Percentiles rank a stretch among this genome's conserved stretches.
These are phyloP conservation scores for Bombus superbus DNA, from an alignment of 1,140 invertebrate genomes.

Conservation along the genomic window DNA sequence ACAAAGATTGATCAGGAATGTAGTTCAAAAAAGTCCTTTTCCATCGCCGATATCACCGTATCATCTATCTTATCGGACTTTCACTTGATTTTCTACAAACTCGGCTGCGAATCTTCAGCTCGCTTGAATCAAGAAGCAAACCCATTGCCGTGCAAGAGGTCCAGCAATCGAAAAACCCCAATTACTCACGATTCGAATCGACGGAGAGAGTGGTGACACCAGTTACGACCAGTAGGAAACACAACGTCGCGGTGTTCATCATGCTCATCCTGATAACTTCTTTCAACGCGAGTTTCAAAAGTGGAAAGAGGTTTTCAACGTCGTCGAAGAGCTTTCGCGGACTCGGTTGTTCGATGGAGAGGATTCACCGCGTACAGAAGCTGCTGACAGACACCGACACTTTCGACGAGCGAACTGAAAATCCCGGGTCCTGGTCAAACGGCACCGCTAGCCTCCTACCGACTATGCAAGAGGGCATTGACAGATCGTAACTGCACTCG, in stretches of 20 bases:
- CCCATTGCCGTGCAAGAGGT: not conserved
- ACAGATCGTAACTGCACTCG: conserved; percentile 74
- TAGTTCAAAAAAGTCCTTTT: not conserved
- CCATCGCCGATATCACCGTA: too few species aligned
- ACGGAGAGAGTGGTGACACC: conserved; percentile 58
- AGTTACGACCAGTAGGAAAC: conserved; percentile 42
- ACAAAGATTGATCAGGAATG: not conserved
- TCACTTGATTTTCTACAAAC: conserved; percentile 30
- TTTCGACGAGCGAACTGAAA: conserved; percentile 32
- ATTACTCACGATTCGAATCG: conserved; percentile 67
- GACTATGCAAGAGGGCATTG: conserved; percentile 73
- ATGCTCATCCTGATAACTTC: too few species aligned
- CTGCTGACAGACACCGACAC: not conserved
- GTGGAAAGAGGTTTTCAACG: not conserved
- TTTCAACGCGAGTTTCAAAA: not conserved
- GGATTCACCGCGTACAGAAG: not conserved
- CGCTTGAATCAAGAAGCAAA: not conserved
- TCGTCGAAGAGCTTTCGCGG: not conserved
- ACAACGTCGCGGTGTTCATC: not conserved
- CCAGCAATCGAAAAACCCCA: not conserved
- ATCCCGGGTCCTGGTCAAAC: conserved; percentile 53
- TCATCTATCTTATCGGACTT: not conserved
- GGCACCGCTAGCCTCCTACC: conserved; percentile 64
- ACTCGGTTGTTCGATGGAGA: not conserved
- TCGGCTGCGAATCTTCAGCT: not conserved